Evolutionary conservation across 2,797 vertebrate genomes (phyloP).

Genomic region (Lagodon rhomboides): DNA sequence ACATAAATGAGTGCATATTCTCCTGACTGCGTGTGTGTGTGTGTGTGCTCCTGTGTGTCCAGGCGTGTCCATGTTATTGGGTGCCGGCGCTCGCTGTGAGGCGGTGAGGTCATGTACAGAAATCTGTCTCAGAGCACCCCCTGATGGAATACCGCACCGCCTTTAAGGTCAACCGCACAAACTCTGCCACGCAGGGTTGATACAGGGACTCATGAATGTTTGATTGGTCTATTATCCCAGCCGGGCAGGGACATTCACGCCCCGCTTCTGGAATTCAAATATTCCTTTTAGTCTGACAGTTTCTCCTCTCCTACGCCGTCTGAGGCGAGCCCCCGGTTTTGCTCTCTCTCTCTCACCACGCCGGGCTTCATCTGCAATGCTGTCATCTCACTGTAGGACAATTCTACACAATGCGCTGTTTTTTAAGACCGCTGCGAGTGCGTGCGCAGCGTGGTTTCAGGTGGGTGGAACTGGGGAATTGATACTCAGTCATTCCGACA

Average conservation of each 20-base stretch:
- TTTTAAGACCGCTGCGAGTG: constrained; percentile 48
- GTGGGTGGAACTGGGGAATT: constrained; percentile 79
- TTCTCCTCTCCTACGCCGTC: constrained; percentile 54
- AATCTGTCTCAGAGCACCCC: constrained; percentile 61
- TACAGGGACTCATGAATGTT: constrained; percentile 77
- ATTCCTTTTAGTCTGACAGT: constrained; percentile 69
- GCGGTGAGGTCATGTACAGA: constrained; percentile 69
- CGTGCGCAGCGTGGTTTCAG: constrained; percentile 69
- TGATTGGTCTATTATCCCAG: constrained; percentile 79
- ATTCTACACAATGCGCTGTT: constrained; percentile 64
- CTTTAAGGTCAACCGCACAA: constrained; percentile 66
- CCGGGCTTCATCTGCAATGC: constrained; percentile 75
- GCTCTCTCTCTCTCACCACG: constrained; percentile 19
- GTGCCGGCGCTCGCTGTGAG: constrained; percentile 49
- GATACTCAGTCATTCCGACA: constrained; percentile 84
- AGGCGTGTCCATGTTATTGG: constrained; percentile 46
- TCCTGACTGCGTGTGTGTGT: constrained; percentile 9
- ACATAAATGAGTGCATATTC: constrained; percentile 33
- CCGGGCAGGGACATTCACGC: constrained; percentile 62
- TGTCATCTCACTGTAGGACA: constrained; percentile 64
- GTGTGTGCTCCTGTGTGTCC: constrained; percentile 38
- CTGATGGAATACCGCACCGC: constrained; percentile 57
- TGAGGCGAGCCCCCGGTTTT: constrained; percentile 32
- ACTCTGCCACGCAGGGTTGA: constrained; percentile 64
- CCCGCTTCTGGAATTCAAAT: constrained; percentile 71